Base-by-base conservation (phyloP, 2,888 invertebrate genomes). In the Lithophane socia region DNA sequence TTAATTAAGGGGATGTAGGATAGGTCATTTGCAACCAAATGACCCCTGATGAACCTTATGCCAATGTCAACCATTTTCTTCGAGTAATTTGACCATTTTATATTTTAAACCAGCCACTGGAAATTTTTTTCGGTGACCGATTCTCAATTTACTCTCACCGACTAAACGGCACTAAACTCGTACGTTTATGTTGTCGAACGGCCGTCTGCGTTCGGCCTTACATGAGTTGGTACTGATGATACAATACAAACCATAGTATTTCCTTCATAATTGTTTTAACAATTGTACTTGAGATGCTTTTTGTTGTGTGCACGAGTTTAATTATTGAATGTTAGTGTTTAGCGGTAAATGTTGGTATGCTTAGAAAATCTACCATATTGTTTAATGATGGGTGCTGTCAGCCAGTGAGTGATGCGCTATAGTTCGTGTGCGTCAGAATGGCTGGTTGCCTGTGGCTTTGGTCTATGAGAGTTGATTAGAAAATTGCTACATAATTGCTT, bases 201-300 rank as follows among this genome's bases (percentile, higher is more conserved):
- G 4, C 12, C 49, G 66, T 79, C 81, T 75, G 61, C 0, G 13
- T 49, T 21, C 44, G 5, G 21, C 66, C 49, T 73, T 71, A 84
- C 61, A 68, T 16, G 37, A 49, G 73, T 70, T 54, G 9, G 37
- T 83, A 73, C 18, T 73, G 69, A 74, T 65, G 76, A 66, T 72
- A 73, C 69, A 81, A 65, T 69, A 66, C 82, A 74, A 75, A 80
- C 77, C 64, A 82, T 72, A 49, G 44, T 69, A 71, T 58, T 83
- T 85, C 84, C 84, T 75, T 37, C 56, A 61, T 77, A 75, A 77
- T 81, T 75, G 72, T 80, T 63, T 77, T 71, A 72, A 80, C 63
- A 58, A 76, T 73, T 60, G 49, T 70, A 65, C 37, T 52, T 7
- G n/a, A 70, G 56, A 65, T 56, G 72, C 37, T 67, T 84, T 69